Evolutionary conservation across 2,113 vertebrate genomes (phyloP).

Genomic region (Xiphophorus maculatus): DNA sequence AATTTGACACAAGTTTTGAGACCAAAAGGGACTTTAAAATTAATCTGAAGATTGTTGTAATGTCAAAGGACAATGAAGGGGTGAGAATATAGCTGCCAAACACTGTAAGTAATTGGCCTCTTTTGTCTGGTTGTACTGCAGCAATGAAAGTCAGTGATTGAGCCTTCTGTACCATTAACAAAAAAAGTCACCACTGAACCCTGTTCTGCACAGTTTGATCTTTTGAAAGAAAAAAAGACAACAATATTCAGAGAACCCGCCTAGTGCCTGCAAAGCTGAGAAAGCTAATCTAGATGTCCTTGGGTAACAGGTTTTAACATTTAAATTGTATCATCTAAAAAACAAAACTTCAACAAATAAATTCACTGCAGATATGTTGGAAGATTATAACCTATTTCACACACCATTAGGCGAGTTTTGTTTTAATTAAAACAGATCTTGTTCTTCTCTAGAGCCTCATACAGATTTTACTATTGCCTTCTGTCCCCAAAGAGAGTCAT

Average conservation of each 20-base stretch:
- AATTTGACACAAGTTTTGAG: too few species aligned
- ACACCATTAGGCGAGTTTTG: slow-evolving; percentile 91
- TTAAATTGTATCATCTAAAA: slow-evolving; percentile 67
- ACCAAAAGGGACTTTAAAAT: too few species aligned
- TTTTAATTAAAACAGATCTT: slow-evolving; percentile 92
- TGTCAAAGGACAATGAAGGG: too few species aligned
- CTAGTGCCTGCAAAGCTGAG: slow-evolving; percentile 19
- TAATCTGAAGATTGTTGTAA: too few species aligned
- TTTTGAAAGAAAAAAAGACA: slow-evolving; percentile 38
- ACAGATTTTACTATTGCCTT: slow-evolving; percentile 84
- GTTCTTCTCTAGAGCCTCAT: slow-evolving; percentile 87
- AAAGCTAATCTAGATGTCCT: slow-evolving; percentile 20
- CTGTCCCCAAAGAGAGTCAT: slow-evolving; percentile 82
- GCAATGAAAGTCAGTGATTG: slow-evolving; percentile 56
- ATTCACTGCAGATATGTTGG: slow-evolving; percentile 83
- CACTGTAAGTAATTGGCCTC: slow-evolving; percentile 8
- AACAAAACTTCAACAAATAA: slow-evolving; percentile 79
- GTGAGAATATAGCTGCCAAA: too few species aligned
- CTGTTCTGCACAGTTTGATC: slow-evolving; percentile 26
- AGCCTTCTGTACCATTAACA: slow-evolving; percentile 57
- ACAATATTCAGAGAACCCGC: slow-evolving; percentile 47
- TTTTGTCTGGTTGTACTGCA: slow-evolving; percentile 67
- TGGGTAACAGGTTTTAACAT: slow-evolving; percentile 34
- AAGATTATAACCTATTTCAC: slow-evolving; percentile 90
- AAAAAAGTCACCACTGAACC: slow-evolving; percentile 57